These are phyloP conservation scores for Rallus crepitans DNA, from an alignment of 2,797 vertebrate species.

Conservation along the genomic window DNA sequence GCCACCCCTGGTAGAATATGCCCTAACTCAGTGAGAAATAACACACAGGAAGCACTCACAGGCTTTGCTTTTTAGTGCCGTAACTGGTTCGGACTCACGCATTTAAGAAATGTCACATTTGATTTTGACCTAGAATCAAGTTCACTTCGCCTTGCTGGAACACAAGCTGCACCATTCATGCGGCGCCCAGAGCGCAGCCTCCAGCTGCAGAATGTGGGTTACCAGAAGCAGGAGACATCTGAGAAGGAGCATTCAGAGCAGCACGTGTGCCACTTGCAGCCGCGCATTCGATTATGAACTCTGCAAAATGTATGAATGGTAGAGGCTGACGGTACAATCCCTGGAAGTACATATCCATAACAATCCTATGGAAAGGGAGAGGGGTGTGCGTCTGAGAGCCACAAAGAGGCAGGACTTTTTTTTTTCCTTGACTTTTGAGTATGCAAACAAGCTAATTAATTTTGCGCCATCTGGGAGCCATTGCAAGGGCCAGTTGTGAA, in stretches of 20 bases:
- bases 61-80: background rate
- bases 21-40: background rate
- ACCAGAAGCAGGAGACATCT: constrained; percentile 58
- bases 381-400: background rate
- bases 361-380: background rate
- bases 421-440: background rate
- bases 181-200: background rate
- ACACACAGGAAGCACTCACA: constrained; percentile 9
- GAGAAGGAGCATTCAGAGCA: constrained; percentile 67
- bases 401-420: background rate
- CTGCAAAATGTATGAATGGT: constrained; percentile 20
- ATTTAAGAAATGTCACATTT: constrained; percentile 59
- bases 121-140: constrained; percentile 56
- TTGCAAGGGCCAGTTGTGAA: background rate
- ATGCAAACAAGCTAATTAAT: background rate
- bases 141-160: background rate
- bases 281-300: background rate
- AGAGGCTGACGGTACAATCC: background rate
- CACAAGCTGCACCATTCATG: constrained; percentile 50
- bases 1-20: rapidly evolving
- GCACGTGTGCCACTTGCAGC: constrained; percentile 47
- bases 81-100: background rate
- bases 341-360: constrained; percentile 10
- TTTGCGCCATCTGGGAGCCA: background rate
- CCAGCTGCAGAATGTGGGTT: constrained; percentile 67